phyloP scores from a whole-genome alignment of 1,140 invertebrate species.

The Monomorium pharaonis region DNA sequence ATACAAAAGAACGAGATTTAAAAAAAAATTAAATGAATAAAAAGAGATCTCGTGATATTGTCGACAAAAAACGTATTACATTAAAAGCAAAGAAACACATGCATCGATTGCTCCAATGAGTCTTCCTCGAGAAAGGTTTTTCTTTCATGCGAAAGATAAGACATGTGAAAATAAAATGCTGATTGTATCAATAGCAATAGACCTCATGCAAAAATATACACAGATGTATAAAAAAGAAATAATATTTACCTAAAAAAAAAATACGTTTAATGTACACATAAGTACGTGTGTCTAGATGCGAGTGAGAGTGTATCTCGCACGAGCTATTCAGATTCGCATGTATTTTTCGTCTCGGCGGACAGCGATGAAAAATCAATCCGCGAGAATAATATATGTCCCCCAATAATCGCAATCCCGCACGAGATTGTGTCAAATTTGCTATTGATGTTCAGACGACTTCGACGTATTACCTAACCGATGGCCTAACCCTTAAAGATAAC shows the following conservation, averaged over 20 bases:
- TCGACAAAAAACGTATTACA: not conserved
- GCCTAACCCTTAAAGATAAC: slow-evolving; percentile 34
- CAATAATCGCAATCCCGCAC: not conserved
- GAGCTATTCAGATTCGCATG: not conserved
- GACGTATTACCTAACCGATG: slow-evolving; percentile 33
- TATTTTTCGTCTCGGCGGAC: not conserved
- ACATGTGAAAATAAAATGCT: not conserved
- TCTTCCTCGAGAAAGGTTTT: not conserved
- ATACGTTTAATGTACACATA: not conserved
- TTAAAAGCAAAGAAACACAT: not conserved
- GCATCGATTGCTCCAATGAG: not conserved
- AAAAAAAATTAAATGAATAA: not conserved
- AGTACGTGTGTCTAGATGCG: not conserved
- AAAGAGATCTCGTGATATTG: not conserved
- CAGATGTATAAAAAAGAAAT: not conserved
- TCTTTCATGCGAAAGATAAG: no score
- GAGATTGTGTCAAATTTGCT: slow-evolving; percentile 13
- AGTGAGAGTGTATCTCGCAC: not conserved
- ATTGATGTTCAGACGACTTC: slow-evolving; percentile 9
- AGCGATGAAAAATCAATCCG: slow-evolving; percentile 22
- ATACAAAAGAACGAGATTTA: not conserved
- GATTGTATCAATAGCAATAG: not conserved
- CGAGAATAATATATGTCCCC: not conserved
- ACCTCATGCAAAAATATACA: not conserved
- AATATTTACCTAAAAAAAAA: not conserved